Evolutionary conservation across 2,113 vertebrate species (phyloP).

Genomic region (Fulmarus glacialis): DNA sequence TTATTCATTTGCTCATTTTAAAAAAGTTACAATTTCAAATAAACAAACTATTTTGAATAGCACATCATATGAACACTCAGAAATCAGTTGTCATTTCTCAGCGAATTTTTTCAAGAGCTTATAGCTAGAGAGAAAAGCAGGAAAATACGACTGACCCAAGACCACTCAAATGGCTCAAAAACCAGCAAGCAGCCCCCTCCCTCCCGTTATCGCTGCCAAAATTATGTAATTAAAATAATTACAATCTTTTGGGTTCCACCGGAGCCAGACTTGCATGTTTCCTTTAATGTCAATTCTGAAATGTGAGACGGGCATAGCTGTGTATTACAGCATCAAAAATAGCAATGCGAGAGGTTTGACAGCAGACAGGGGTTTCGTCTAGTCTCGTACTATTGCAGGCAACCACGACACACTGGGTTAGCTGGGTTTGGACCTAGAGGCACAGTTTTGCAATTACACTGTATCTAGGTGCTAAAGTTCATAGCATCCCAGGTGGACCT

Average conservation of each 20-base stretch:
- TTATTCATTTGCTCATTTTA: neutral
- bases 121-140: neutral
- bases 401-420: too few species aligned
- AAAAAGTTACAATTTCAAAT: neutral
- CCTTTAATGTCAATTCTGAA: neutral
- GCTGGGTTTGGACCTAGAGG: neutral
- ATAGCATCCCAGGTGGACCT: neutral
- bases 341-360: neutral
- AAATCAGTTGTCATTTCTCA: neutral
- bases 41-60: neutral
- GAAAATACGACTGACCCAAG: neutral
- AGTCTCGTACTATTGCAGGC: neutral
- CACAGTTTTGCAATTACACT: neutral
- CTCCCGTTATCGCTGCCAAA: neutral
- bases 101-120: neutral
- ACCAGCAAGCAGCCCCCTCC: neutral
- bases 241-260: neutral
- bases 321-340: neutral
- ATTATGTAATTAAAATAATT: neutral
- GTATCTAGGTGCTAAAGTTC: neutral
- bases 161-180: neutral
- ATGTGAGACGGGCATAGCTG: neutral
- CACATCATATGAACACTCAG: neutral
- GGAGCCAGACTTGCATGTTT: neutral
- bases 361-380: neutral